phyloP scores from a whole-genome alignment of 2,888 invertebrate genomes.

The Nycteola revayana region DNA sequence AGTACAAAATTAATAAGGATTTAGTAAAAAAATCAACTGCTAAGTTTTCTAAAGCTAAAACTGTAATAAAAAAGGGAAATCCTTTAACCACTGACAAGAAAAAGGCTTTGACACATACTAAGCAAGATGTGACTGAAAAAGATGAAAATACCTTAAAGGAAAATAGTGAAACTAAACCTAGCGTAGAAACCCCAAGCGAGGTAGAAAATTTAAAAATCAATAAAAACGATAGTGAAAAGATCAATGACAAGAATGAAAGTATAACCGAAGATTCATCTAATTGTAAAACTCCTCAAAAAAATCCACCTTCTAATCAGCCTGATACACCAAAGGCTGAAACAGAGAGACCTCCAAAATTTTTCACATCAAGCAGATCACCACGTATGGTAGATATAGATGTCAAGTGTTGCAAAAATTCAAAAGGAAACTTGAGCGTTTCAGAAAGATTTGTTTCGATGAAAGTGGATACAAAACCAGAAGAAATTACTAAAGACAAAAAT shows the following conservation, averaged over 20 bases:
- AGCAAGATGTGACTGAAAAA: slow-evolving; percentile 29
- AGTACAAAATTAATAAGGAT: slow-evolving; percentile 71
- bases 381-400: slow-evolving; percentile 73
- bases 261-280: slow-evolving; percentile 13
- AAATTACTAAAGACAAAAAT: slow-evolving; percentile 56
- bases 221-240: slow-evolving; percentile 23
- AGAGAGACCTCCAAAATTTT: slow-evolving; percentile 74
- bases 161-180: slow-evolving; percentile 10
- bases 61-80: slow-evolving; percentile 50
- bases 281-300: slow-evolving; percentile 27
- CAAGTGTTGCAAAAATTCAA: slow-evolving; percentile 71
- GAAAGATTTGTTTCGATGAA: slow-evolving; percentile 72
- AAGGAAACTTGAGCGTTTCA: slow-evolving; percentile 70
- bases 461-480: slow-evolving; percentile 61
- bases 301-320: slow-evolving; percentile 26
- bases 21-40: slow-evolving; percentile 47
- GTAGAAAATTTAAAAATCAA: slow-evolving; percentile 3
- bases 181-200: slow-evolving; percentile 13
- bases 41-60: slow-evolving; percentile 58
- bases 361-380: slow-evolving; percentile 68
- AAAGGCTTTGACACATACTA: slow-evolving; percentile 31
- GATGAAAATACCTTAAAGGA: slow-evolving; percentile 20
- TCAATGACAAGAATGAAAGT: slow-evolving; percentile 31
- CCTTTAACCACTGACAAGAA: slow-evolving; percentile 45
- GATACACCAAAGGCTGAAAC: slow-evolving; percentile 63